Evolutionary conservation across 2,888 invertebrate species (phyloP).

Genomic region (Arrhopalites spinosus): DNA sequence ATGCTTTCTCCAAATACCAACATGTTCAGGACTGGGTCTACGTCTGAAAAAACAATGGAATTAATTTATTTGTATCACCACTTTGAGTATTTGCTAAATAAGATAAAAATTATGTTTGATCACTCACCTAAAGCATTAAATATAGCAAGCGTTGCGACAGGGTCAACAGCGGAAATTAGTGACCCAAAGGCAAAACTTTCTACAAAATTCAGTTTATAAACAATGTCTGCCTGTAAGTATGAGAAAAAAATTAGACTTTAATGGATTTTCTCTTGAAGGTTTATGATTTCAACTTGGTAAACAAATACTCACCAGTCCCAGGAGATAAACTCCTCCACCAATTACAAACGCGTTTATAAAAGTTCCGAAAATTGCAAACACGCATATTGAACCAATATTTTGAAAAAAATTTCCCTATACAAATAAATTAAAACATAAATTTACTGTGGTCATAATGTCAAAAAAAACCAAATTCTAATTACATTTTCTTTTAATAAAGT

Average conservation of each 20-base stretch:
- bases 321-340: conserved; percentile 91
- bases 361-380: conserved; percentile 97
- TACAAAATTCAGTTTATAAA: conserved; percentile 88
- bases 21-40: conserved; percentile 98
- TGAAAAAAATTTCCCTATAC: conserved; percentile 71
- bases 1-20: conserved; percentile 97
- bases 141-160: conserved; percentile 97
- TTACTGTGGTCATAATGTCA: no score
- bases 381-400: conserved; percentile 97
- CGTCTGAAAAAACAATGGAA: no score
- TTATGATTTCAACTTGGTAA: not conserved
- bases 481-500: no score
- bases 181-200: conserved; percentile 99
- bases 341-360: conserved; percentile 96
- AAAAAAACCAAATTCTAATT: no score
- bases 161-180: conserved; percentile 97
- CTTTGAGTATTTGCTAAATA: no score
- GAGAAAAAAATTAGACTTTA: not conserved
- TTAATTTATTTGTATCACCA: no score
- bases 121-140: conserved; percentile 95
- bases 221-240: conserved; percentile 64
- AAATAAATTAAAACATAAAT: conserved; percentile 20
- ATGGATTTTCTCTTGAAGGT: not conserved
- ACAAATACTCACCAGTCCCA: conserved; percentile 73
- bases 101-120: no score